Conservation (phyloP, 2,113 vertebrate species). For the Cepphus grylle region DNA sequence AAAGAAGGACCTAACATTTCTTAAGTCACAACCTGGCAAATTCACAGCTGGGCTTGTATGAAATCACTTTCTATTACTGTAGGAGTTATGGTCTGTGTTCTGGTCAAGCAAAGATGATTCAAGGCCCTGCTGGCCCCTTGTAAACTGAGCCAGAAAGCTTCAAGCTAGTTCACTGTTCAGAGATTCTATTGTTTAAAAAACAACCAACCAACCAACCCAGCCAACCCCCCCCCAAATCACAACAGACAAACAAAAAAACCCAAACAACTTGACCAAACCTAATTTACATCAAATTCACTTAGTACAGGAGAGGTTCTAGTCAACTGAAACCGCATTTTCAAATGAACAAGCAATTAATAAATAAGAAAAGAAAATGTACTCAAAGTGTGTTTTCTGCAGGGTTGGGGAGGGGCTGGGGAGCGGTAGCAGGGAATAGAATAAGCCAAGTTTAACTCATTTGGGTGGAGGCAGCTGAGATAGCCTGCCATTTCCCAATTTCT, state of each 20-base stretch:
- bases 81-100: neutral
- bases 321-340: neutral
- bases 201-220: neutral
- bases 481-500: neutral
- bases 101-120: neutral
- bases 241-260: neutral
- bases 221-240: neutral
- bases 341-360: neutral
- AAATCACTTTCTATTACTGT: neutral
- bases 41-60: neutral
- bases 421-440: neutral
- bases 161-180: neutral
- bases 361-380: neutral
- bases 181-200: neutral
- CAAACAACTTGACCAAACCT: neutral
- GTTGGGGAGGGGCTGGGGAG: accelerated
- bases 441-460: neutral
- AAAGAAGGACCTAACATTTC: neutral
- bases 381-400: neutral
- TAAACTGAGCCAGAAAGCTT: neutral
- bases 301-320: neutral
- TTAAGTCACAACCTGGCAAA: neutral
- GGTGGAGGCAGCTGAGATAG: neutral
- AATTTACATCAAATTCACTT: neutral
- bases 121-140: neutral